Percentiles rank a stretch among this genome's conserved stretches.
phyloP scores from a whole-genome alignment of 2,888 invertebrate genomes.

The Hyposoter dolosus region DNA sequence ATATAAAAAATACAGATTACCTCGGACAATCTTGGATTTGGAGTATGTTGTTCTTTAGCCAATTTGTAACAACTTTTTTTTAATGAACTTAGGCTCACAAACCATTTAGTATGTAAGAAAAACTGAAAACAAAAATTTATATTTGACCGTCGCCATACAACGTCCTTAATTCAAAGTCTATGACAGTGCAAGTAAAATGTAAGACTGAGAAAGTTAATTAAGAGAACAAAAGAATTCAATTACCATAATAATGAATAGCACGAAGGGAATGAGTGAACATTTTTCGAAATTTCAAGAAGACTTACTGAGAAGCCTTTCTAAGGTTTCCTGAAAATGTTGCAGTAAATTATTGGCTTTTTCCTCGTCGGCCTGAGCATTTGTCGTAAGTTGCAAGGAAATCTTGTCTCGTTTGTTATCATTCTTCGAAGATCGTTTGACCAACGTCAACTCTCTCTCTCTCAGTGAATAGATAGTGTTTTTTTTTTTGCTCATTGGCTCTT shows the following conservation, averaged over 20 bases:
- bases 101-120: too few species aligned
- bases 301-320: background rate
- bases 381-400: conserved; percentile 13
- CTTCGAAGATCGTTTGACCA: conserved; percentile 62
- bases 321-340: background rate
- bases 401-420: conserved; percentile 58
- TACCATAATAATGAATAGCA: background rate
- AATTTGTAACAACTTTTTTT: too few species aligned
- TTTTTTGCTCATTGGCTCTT: conserved; percentile 3
- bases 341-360: background rate
- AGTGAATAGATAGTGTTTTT: background rate
- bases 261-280: background rate
- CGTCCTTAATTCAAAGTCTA: too few species aligned
- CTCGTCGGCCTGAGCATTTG: background rate
- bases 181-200: too few species aligned
- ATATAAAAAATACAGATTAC: too few species aligned
- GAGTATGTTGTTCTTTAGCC: too few species aligned
- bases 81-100: too few species aligned
- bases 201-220: background rate
- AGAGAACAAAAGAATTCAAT: background rate
- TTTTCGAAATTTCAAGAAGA: background rate
- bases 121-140: too few species aligned
- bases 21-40: too few species aligned
- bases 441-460: conserved; percentile 43
- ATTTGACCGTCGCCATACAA: too few species aligned